Evolutionary conservation across 35 echinoderm and acorn worm genomes (phyloP), one percentile per base, ranked within the genome.

Genomic region (Strongylocentrotus purpuratus): DNA sequence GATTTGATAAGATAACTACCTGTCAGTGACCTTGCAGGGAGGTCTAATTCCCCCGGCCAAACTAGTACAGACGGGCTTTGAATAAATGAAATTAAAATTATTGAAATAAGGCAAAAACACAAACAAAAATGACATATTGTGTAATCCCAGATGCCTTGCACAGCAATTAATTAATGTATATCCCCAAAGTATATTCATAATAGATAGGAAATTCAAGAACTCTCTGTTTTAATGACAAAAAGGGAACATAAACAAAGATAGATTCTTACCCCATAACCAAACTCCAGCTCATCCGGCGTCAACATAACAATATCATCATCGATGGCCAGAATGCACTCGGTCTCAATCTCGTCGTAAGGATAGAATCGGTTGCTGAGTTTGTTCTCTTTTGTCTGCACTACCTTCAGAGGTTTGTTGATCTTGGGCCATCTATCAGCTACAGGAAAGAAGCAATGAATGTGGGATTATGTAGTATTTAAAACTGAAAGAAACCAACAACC

Each of bases 321-420:
- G 20, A 98, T 97, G 31, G 97, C 98, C 31, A 99, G 92, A 33
- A 98, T 94, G 88, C 96, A 95, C 85, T 99, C 98, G 13, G 98
- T 98, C 94, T 99, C 98, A 46, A 99, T 99, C 87, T 99, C 97
- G 95, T 99, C 98, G 87, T 98, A 98, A 9, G 97, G 98, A 31
- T 96, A 98, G 95, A 98, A 99, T 15, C 97, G 52, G 85, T 98
- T 99, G 45, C 97, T 99, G 9, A 99, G 94, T 94, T 99, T 99
- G 95, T 99, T 99, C 86, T 98, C 98, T 71, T 99, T 99, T 28
- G 98, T 99, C 55, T 99, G 98, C 5, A 99, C 98, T 0, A 99
- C 97, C 58, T 99, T 99, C 47, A 99, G 92, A 15, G 98, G 98
- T 88, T 99, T 99, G 47, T 94, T 98, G 20, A 99, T 98, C 97